These are phyloP conservation scores for Ptilorrhoa leucosticta DNA, from an alignment of 2,113 vertebrate species.

Conservation along the genomic window DNA sequence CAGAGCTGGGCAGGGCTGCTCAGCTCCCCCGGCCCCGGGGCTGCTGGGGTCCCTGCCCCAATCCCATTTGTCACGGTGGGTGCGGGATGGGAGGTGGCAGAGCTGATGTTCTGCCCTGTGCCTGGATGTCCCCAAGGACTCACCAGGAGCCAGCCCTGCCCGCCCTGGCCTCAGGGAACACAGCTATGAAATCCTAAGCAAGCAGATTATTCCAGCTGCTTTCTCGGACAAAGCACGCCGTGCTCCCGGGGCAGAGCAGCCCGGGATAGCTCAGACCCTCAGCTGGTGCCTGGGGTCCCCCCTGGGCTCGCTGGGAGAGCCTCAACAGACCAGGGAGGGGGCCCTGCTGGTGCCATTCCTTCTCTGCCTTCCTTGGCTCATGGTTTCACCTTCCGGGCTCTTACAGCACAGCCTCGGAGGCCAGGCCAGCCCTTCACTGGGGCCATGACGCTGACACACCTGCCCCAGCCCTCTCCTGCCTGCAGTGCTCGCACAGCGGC, in stretches of 20 bases:
- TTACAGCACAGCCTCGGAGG: background rate
- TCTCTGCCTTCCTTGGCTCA: background rate
- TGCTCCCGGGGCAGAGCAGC: background rate
- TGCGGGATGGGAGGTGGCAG: background rate
- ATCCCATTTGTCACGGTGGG: accelerated
- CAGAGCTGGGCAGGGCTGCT: background rate
- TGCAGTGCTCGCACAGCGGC: background rate
- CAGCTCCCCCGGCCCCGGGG: background rate
- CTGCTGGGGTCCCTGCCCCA: background rate
- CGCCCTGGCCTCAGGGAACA: background rate
- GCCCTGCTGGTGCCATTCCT: background rate
- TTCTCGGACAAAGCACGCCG: accelerated
- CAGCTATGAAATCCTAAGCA: background rate
- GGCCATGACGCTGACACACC: accelerated
- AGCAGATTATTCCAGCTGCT: background rate
- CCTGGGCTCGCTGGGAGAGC: background rate
- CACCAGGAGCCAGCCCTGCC: background rate
- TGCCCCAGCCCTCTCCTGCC: background rate
- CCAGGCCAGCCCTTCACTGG: background rate
- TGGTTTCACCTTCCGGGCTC: background rate
- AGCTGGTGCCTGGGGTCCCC: background rate
- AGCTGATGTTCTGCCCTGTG: background rate
- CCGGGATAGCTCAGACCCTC: background rate
- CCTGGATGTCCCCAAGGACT: background rate
- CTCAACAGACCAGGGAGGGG: background rate